phyloP scores from a whole-genome alignment of 2,888 invertebrate genomes.

The Lamellibrachia columna region DNA sequence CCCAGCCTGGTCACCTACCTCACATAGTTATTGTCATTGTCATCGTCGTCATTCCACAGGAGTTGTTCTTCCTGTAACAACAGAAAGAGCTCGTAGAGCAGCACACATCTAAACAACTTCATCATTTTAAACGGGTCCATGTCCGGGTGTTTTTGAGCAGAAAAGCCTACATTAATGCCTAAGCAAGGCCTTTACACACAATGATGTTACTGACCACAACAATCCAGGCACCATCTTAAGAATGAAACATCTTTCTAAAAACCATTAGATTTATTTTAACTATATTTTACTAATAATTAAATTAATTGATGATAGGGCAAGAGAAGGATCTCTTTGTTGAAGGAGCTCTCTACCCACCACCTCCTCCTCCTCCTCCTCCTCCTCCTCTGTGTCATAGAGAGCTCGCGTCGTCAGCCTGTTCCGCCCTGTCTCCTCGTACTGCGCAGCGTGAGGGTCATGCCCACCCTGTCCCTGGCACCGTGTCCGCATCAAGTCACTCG shows the following conservation, averaged over 20 bases:
- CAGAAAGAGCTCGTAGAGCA: neutral
- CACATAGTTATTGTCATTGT: neutral
- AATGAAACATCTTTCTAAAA: too few species aligned
- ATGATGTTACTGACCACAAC: too few species aligned
- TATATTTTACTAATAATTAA: too few species aligned
- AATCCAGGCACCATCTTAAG: too few species aligned
- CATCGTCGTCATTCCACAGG: neutral
- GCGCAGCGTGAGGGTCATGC: slow-evolving; percentile 19
- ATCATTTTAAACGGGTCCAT: too few species aligned
- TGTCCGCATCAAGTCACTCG: slow-evolving; percentile 46
- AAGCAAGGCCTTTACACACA: too few species aligned
- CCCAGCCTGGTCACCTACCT: neutral
- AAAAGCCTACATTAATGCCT: too few species aligned
- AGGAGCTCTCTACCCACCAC: slow-evolving; percentile 23
- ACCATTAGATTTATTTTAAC: too few species aligned
- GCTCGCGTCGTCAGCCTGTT: slow-evolving; percentile 62
- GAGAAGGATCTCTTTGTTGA: neutral
- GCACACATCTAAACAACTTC: neutral
- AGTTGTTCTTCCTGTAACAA: neutral
- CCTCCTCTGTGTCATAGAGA: slow-evolving; percentile 65
- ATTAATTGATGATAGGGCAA: neutral
- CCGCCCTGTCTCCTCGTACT: slow-evolving; percentile 53
- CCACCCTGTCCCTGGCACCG: neutral
- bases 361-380: slow-evolving; percentile 43
- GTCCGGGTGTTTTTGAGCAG: too few species aligned